These are phyloP conservation scores for Betta splendens DNA, from an alignment of 2,797 vertebrate genomes.

Conservation along the genomic window DNA sequence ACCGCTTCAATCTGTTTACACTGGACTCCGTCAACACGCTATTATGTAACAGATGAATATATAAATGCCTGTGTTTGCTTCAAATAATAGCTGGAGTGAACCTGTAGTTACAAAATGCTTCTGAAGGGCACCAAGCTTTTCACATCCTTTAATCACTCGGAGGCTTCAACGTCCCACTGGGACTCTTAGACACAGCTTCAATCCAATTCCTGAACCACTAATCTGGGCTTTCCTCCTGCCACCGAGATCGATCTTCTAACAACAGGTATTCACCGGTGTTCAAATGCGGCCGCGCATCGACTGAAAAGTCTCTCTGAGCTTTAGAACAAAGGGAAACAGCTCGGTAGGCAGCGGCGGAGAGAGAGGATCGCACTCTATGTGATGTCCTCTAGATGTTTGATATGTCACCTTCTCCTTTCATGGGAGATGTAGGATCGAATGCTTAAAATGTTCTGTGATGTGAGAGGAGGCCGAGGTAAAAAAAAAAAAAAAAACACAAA, in stretches of 20 bases:
- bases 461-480: not conserved
- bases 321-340: conserved; percentile 69
- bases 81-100: conserved; percentile 20
- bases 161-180: conserved; percentile 65
- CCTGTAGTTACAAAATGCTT: conserved; percentile 52
- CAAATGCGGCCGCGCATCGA: conserved; percentile 61
- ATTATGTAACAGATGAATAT: conserved; percentile 3
- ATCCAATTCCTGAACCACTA: conserved; percentile 65
- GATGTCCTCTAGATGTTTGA: conserved; percentile 62
- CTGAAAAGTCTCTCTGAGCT: conserved; percentile 58
- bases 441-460: conserved; percentile 15
- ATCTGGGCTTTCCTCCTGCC: conserved; percentile 61
- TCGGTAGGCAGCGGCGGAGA: conserved; percentile 42
- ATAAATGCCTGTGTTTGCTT: not conserved
- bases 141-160: conserved; percentile 59
- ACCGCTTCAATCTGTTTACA: conserved; percentile 5
- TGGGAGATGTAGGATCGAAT: conserved; percentile 39
- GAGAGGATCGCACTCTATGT: conserved; percentile 41
- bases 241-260: conserved; percentile 66
- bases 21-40: conserved; percentile 1
- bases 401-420: conserved; percentile 56
- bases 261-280: conserved; percentile 72
- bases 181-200: conserved; percentile 67
- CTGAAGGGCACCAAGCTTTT: conserved; percentile 67
- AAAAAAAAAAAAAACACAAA: conserved; percentile 3